Percentiles rank a stretch among this genome's conserved stretches.
These are phyloP conservation scores for Takifugu flavidus DNA, from an alignment of 2,113 vertebrate species.

Conservation along the genomic window DNA sequence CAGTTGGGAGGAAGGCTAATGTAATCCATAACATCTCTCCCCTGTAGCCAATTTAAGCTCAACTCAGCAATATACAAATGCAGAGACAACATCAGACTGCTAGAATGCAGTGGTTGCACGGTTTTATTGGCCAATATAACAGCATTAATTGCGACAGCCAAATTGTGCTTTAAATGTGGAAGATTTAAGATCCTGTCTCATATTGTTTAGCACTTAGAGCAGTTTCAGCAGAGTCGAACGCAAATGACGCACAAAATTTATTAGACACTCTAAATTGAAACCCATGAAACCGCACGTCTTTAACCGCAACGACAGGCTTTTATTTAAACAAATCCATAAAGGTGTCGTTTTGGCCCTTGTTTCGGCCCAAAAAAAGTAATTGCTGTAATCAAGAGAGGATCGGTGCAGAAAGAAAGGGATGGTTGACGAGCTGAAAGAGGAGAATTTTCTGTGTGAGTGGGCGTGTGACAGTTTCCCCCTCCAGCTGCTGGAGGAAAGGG, in stretches of 20 bases:
- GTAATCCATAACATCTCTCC: too few relatives aligned
- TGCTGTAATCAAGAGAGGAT: constrained; percentile 24
- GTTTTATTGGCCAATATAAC: too few relatives aligned
- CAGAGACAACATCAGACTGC: too few relatives aligned
- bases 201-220: constrained; percentile 10
- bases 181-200: constrained; percentile 5
- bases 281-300: constrained; percentile 25
- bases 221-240: not conserved
- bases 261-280: not conserved
- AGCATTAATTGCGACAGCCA: not conserved
- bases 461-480: constrained; percentile 39
- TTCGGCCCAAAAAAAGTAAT: not conserved
- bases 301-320: not conserved
- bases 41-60: too few relatives aligned
- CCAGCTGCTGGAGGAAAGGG: constrained; percentile 32
- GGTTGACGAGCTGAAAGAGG: constrained; percentile 12
- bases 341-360: too few relatives aligned
- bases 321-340: too few relatives aligned
- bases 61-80: too few relatives aligned
- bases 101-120: too few relatives aligned
- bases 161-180: constrained; percentile 5
- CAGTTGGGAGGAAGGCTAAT: too few relatives aligned
- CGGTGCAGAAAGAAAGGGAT: constrained; percentile 11
- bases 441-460: constrained; percentile 26
- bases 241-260: not conserved